These are phyloP conservation scores for Xenentodon cancila DNA, from an alignment of 2,797 vertebrate species.

Conservation along the genomic window DNA sequence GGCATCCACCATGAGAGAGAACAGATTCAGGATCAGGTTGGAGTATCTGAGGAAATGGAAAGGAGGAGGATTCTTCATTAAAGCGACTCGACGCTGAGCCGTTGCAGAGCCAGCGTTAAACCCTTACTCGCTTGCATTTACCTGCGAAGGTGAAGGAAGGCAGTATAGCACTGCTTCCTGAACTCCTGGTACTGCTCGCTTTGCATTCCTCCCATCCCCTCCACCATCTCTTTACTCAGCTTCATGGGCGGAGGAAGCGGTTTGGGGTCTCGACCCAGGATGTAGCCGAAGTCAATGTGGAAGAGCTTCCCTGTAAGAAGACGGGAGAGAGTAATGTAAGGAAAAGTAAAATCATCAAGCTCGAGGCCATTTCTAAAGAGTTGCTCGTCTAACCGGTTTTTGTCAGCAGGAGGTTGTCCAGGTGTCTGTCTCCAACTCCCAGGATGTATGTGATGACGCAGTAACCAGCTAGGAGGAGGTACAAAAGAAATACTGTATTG, in stretches of 20 bases:
- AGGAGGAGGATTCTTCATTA: background rate
- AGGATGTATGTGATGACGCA: slow-evolving; percentile 99
- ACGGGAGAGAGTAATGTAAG: background rate
- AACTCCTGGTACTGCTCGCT: slow-evolving; percentile 99
- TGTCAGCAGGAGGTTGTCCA: slow-evolving; percentile 97
- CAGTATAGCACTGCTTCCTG: slow-evolving; percentile 97
- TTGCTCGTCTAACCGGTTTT: slow-evolving; percentile 87
- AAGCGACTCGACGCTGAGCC: too few species aligned
- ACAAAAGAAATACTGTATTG: background rate
- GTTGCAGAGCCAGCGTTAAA: background rate
- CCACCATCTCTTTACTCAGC: slow-evolving; percentile 99
- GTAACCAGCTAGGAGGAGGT: slow-evolving; percentile 89
- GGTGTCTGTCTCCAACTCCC: slow-evolving; percentile 95
- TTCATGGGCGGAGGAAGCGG: slow-evolving; percentile 98
- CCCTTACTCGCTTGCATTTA: slow-evolving; percentile 34
- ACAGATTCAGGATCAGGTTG: slow-evolving; percentile 97
- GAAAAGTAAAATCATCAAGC: background rate
- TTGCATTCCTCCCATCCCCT: slow-evolving; percentile 98
- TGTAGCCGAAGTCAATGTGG: slow-evolving; percentile 98
- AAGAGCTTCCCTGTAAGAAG: slow-evolving; percentile 91
- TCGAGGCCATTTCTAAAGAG: background rate
- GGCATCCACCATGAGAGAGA: slow-evolving; percentile 99
- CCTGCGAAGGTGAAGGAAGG: slow-evolving; percentile 96
- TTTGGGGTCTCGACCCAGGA: slow-evolving; percentile 96
- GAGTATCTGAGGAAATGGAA: slow-evolving; percentile 87